Conservation (phyloP, 2,797 vertebrate genomes). For the Hippocampus kuda region DNA sequence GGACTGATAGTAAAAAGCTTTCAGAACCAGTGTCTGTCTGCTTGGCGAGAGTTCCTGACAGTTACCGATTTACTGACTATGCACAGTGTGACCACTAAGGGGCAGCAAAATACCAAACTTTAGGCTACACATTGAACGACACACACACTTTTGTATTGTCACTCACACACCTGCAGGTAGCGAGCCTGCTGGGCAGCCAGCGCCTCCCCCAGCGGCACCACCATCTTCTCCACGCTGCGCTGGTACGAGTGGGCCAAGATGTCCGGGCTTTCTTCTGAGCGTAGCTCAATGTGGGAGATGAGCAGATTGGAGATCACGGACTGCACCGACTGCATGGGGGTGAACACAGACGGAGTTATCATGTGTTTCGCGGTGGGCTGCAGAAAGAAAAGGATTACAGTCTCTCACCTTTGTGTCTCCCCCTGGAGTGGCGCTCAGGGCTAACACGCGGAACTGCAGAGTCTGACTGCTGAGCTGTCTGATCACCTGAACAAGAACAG, state of each 20-base stretch:
- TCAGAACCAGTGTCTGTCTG: too few relatives aligned
- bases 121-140: neutral
- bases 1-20: too few relatives aligned
- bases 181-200: conserved; percentile 68
- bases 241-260: conserved; percentile 83
- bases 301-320: conserved; percentile 88
- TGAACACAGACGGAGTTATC: neutral
- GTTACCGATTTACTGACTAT: neutral
- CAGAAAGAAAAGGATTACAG: neutral
- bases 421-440: conserved; percentile 91
- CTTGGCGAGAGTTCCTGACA: too few relatives aligned
- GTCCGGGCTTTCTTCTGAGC: conserved; percentile 87
- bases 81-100: conserved; percentile 29
- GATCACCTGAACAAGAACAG: conserved; percentile 70
- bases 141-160: neutral
- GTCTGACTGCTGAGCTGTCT: conserved; percentile 79
- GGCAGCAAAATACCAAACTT: conserved; percentile 37
- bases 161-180: conserved; percentile 75
- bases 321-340: conserved; percentile 77
- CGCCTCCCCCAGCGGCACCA: conserved; percentile 80
- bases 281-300: conserved; percentile 87
- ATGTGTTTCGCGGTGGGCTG: neutral
- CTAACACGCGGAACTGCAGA: conserved; percentile 80
- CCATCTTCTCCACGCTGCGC: conserved; percentile 82
- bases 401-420: conserved; percentile 77